A percentile compares a stretch with the other conserved stretches of the same genome.
These are phyloP conservation scores for Apteryx owenii DNA, from an alignment of 2,113 vertebrate species.

Conservation along the genomic window DNA sequence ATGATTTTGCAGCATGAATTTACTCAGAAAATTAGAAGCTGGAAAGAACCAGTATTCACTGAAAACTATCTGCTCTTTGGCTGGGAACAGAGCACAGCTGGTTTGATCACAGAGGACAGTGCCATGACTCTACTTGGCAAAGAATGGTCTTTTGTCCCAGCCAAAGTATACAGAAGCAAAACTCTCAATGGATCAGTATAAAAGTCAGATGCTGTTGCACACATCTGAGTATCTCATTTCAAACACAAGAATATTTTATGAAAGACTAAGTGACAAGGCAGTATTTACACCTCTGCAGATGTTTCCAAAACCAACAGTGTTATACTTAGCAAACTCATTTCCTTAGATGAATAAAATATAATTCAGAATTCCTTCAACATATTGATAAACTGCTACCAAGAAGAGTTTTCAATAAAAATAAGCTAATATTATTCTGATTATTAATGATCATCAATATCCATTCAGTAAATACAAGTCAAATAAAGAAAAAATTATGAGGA, in stretches of 20 bases:
- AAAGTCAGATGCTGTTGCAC: neutral
- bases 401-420: neutral
- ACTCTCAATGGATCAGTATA: neutral
- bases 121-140: neutral
- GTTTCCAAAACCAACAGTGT: neutral
- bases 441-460: neutral
- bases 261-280: neutral
- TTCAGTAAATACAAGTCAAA: neutral
- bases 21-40: neutral
- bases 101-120: neutral
- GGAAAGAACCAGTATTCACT: neutral
- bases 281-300: neutral
- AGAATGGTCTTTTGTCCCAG: neutral
- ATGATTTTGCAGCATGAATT: neutral
- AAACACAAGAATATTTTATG: neutral
- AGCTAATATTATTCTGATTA: neutral
- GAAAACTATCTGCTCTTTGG: neutral
- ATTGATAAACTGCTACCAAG: neutral
- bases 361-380: neutral
- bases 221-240: neutral
- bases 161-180: neutral
- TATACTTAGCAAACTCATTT: neutral
- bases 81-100: slow-evolving; percentile 20
- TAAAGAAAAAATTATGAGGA: neutral
- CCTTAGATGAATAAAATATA: neutral